phyloP scores from a whole-genome alignment of 2,113 vertebrate species.

The Motacilla alba region DNA sequence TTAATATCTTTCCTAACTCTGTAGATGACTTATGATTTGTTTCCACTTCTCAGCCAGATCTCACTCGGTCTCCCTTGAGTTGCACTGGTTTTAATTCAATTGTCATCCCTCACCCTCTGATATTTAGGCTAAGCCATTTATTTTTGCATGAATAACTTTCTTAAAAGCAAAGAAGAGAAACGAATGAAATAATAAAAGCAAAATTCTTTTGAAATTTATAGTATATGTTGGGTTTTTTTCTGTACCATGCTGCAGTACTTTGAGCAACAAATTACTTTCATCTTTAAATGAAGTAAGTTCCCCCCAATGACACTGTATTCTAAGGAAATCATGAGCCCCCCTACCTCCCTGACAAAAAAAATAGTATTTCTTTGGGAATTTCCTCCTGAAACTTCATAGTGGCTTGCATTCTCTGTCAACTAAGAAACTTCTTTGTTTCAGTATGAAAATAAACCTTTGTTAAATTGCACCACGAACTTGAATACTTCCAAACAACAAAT shows the following conservation, averaged over 20 bases:
- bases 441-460: not conserved
- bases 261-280: not conserved
- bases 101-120: not conserved
- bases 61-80: not conserved
- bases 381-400: not conserved
- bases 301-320: not conserved
- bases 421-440: not conserved
- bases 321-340: not conserved
- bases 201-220: not conserved
- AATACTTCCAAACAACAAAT: not conserved
- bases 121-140: not conserved
- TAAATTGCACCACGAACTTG: not conserved
- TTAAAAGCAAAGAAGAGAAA: not conserved
- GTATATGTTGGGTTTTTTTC: not conserved
- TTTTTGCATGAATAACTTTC: not conserved
- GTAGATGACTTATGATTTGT: not conserved
- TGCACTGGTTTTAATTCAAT: not conserved
- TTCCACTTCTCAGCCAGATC: not conserved
- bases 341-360: fast-evolving
- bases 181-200: not conserved
- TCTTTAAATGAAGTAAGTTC: not conserved
- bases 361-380: not conserved
- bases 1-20: not conserved
- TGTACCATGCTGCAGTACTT: not conserved
- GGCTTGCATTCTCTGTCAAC: not conserved